Conservation (phyloP, 37 sponge, comb jelly and placozoan species). For the Beroe ovata region DNA sequence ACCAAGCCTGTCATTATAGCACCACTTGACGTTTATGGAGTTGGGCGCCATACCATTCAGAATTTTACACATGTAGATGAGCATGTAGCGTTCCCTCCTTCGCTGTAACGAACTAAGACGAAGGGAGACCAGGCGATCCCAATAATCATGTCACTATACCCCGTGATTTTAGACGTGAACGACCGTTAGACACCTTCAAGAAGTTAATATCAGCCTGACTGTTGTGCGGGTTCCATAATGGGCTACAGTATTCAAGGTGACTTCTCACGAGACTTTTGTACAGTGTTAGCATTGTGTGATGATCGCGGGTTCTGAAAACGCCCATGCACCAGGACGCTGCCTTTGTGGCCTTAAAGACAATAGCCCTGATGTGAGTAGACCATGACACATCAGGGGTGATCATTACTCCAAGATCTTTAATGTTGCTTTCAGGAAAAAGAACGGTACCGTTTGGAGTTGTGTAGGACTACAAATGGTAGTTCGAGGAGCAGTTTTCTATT, state of each 20-base stretch:
- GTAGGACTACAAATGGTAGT: not conserved
- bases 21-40: too few species aligned
- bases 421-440: not conserved
- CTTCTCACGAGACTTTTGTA: not conserved
- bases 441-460: not conserved
- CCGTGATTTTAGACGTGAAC: not conserved
- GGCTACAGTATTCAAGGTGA: not conserved
- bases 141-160: not conserved
- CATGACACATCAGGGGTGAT: not conserved
- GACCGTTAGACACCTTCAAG: slow-evolving; percentile 7
- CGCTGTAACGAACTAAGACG: not conserved
- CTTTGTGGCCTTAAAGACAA: not conserved
- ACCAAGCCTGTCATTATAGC: too few species aligned
- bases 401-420: not conserved
- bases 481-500: not conserved
- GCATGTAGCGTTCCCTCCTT: not conserved
- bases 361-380: not conserved
- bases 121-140: not conserved
- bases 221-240: slow-evolving; percentile 18
- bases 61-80: not conserved
- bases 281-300: not conserved
- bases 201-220: not conserved
- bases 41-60: not conserved
- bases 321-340: not conserved
- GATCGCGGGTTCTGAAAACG: not conserved